A percentile compares a stretch with the other conserved stretches of the same genome.
phyloP scores from a whole-genome alignment of 2,888 invertebrate genomes.

The Pterostichus madidus region DNA sequence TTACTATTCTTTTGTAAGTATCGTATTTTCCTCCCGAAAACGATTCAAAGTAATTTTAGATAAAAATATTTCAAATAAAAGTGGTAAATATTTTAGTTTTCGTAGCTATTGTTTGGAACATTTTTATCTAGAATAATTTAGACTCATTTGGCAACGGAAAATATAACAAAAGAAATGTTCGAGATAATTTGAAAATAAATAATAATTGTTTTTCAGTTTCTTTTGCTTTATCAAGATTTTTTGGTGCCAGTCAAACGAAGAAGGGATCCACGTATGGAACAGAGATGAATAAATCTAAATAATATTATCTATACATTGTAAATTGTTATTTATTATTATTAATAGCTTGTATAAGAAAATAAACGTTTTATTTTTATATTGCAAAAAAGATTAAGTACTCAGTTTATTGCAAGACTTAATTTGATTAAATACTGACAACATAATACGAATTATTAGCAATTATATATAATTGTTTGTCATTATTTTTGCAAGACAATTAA shows the following conservation, averaged over 20 bases:
- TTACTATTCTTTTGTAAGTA: conserved; percentile 60
- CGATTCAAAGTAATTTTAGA: no score
- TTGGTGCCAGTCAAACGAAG: not conserved
- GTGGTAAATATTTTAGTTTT: no score
- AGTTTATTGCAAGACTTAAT: no score
- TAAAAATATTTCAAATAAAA: no score
- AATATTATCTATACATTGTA: not conserved
- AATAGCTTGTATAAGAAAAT: not conserved
- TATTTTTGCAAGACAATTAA: no score
- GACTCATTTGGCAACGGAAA: no score
- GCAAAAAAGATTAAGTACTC: not conserved
- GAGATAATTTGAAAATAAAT: not conserved
- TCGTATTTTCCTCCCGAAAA: not conserved
- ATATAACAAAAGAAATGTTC: no score
- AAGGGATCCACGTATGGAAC: conserved; percentile 58
- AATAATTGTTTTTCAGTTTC: conserved; percentile 37
- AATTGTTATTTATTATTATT: not conserved
- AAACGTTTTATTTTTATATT: not conserved
- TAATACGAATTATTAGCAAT: no score
- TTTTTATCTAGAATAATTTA: no score
- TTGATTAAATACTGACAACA: no score
- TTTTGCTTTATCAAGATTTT: not conserved
- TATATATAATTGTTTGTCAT: no score
- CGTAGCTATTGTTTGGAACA: no score
- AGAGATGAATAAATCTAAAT: conserved; percentile 1